Conservation (phyloP, 1,140 invertebrate species). For the Solenopsis fugax region DNA sequence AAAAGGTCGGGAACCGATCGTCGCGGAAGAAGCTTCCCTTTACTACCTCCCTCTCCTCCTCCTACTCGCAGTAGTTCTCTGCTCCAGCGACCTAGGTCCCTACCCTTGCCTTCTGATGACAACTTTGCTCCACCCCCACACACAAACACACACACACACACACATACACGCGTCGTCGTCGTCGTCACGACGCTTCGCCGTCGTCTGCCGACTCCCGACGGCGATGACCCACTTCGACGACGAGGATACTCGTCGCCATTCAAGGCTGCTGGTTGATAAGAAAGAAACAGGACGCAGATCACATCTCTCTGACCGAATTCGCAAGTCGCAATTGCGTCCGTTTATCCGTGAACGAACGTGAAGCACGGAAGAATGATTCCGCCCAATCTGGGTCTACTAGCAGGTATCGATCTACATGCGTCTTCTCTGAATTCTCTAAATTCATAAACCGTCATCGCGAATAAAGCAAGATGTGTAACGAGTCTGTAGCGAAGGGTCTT, state of each 20-base stretch:
- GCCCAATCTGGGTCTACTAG: not conserved
- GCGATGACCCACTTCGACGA: constrained; percentile 72
- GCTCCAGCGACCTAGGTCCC: constrained; percentile 43
- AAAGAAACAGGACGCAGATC: constrained; percentile 23
- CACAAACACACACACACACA: too few species aligned
- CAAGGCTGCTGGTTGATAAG: constrained; percentile 54
- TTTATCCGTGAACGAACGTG: too few species aligned
- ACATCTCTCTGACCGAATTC: constrained; percentile 18
- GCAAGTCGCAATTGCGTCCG: not conserved
- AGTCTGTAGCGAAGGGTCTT: not conserved
- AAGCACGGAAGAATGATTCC: not conserved
- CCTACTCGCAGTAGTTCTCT: constrained; percentile 11
- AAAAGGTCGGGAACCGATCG: constrained; percentile 84
- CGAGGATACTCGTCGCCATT: constrained; percentile 64
- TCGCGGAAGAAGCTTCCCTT: constrained; percentile 58
- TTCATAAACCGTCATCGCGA: not conserved
- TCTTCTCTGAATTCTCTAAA: not conserved
- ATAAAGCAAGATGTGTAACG: not conserved
- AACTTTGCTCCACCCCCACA: constrained; percentile 79
- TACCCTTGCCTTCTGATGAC: constrained; percentile 65
- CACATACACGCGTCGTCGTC: constrained; percentile 8
- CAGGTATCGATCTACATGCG: not conserved
- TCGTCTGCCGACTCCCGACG: constrained; percentile 69
- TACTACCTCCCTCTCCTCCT: constrained; percentile 49
- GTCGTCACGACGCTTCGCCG: constrained; percentile 71